Evolutionary conservation across 2,888 invertebrate species (phyloP).

Genomic region (Helleia helle): DNA sequence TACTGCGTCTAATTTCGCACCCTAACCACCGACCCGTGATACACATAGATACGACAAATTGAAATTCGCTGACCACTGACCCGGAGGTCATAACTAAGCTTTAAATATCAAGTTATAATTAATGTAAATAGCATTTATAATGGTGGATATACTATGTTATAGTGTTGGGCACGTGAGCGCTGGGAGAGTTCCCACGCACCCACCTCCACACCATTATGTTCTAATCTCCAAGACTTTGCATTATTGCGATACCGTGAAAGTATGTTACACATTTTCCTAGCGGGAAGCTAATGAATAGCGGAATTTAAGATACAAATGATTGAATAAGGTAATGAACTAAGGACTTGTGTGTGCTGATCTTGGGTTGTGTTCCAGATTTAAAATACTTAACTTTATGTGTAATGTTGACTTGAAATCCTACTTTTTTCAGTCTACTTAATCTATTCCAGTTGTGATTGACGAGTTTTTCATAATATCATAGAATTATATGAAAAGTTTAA

Average conservation of each 20-base stretch:
- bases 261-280: conserved; percentile 56
- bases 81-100: too few species aligned
- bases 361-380: background rate
- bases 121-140: background rate
- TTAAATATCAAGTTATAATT: too few species aligned
- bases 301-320: conserved; percentile 24
- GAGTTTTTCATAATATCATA: too few species aligned
- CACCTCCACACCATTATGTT: conserved; percentile 72
- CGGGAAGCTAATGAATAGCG: conserved; percentile 41
- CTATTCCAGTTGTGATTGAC: too few species aligned
- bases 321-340: background rate
- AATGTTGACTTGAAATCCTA: too few species aligned
- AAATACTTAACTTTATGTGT: too few species aligned
- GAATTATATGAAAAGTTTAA: too few species aligned
- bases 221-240: conserved; percentile 67
- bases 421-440: too few species aligned
- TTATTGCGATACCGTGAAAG: conserved; percentile 69
- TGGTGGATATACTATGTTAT: conserved; percentile 46
- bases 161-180: conserved; percentile 63
- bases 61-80: too few species aligned
- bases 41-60: too few species aligned
- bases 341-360: background rate
- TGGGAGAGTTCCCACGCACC: conserved; percentile 73
- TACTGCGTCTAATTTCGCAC: too few species aligned
- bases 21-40: too few species aligned